phyloP scores from a whole-genome alignment of 2,888 invertebrate species.

The Homarus gammarus region DNA sequence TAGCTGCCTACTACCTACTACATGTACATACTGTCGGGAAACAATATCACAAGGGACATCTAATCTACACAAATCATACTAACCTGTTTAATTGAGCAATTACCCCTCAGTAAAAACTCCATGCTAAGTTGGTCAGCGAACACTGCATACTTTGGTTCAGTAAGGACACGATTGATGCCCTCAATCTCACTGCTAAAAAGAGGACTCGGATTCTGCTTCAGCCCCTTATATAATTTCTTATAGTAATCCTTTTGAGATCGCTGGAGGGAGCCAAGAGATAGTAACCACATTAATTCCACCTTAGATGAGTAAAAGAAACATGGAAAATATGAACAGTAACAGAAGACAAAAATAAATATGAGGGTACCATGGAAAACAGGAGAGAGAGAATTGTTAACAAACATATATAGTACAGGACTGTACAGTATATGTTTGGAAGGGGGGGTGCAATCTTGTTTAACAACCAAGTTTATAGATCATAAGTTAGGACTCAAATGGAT shows the following conservation, averaged over 20 bases:
- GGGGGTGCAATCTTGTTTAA: no score
- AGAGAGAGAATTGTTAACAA: no score
- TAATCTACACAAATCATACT: not conserved
- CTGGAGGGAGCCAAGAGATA: not conserved
- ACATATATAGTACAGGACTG: no score
- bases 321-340: no score
- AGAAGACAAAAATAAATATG: no score
- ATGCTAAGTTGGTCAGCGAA: conserved; percentile 32
- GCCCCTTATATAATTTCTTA: not conserved
- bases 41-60: no score
- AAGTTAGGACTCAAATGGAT: no score
- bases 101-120: conserved; percentile 41
- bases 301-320: not conserved
- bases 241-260: not conserved
- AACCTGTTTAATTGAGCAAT: conserved; percentile 59
- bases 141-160: conserved; percentile 30
- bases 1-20: no score
- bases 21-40: no score
- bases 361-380: no score
- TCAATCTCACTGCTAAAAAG: conserved; percentile 11
- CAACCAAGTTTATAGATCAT: no score
- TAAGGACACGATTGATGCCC: conserved; percentile 35
- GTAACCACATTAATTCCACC: not conserved
- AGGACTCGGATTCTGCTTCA: not conserved
- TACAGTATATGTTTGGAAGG: no score